Conservation (phyloP, 2,797 vertebrate genomes). For the Muscicapa striata region DNA sequence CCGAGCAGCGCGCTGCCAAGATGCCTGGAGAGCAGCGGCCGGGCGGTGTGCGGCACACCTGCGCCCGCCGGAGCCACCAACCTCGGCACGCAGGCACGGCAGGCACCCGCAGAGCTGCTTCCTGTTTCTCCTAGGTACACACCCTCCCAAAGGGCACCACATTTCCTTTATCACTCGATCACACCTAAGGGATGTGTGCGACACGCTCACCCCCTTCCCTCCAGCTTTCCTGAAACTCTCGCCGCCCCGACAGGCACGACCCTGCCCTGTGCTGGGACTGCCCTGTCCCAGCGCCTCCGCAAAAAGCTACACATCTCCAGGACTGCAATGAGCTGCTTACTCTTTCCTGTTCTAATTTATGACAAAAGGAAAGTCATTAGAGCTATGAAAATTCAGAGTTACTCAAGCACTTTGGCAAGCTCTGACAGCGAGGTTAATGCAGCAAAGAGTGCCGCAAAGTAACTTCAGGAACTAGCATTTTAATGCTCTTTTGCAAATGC, state of each 20-base stretch:
- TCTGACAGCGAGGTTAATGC: neutral
- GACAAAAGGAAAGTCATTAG: constrained; percentile 32
- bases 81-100: constrained; percentile 35
- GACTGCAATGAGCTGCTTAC: neutral
- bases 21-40: constrained; percentile 48
- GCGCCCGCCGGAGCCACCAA: constrained; percentile 48
- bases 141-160: constrained; percentile 73
- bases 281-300: neutral
- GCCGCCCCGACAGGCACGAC: neutral
- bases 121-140: constrained; percentile 79
- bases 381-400: neutral
- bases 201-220: neutral
- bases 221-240: neutral
- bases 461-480: neutral
- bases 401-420: neutral
- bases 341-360: neutral
- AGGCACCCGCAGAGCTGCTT: constrained; percentile 64
- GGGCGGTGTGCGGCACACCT: constrained; percentile 73
- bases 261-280: neutral
- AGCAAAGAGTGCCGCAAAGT: neutral
- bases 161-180: constrained; percentile 68
- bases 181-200: constrained; percentile 64
- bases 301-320: neutral
- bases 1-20: constrained; percentile 44
- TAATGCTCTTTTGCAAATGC: neutral